These are phyloP conservation scores for Acleris emargana DNA, from an alignment of 2,888 invertebrate species.

Conservation along the genomic window DNA sequence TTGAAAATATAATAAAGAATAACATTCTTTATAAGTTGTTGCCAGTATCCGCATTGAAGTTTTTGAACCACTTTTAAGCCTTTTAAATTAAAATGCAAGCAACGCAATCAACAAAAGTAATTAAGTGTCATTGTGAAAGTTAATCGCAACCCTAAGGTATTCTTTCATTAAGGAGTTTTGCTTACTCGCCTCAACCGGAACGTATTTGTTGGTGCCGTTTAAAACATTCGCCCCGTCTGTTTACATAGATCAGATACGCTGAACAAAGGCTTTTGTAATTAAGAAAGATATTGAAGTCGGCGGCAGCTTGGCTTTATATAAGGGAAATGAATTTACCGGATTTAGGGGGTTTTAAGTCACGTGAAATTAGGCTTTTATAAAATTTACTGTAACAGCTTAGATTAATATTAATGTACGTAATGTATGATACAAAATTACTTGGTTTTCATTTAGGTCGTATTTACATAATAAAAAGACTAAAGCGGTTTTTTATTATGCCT, in stretches of 20 bases:
- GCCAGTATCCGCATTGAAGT: too few species aligned
- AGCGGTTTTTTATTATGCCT: too few species aligned
- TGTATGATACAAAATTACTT: neutral
- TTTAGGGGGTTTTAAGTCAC: constrained; percentile 74
- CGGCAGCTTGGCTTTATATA: constrained; percentile 81
- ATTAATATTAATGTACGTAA: neutral
- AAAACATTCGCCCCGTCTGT: constrained; percentile 81
- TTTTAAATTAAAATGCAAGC: neutral
- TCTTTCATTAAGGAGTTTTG: constrained; percentile 75
- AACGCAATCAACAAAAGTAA: constrained; percentile 33
- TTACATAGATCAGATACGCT: constrained; percentile 84
- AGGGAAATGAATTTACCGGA: constrained; percentile 80
- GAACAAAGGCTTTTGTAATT: constrained; percentile 84
- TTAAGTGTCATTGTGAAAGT: constrained; percentile 22
- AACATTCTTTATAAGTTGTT: neutral
- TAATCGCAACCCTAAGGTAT: constrained; percentile 60
- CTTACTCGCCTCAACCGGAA: constrained; percentile 77
- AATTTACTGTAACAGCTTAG: constrained; percentile 38
- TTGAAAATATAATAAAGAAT: constrained; percentile 36
- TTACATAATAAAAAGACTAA: too few species aligned
- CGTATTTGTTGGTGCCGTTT: constrained; percentile 82
- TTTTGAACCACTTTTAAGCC: neutral
- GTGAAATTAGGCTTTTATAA: constrained; percentile 51
- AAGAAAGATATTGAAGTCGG: constrained; percentile 83
- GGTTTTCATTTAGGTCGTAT: too few species aligned